phyloP scores from a whole-genome alignment of 92 coral and sea anemone species.

The Pocillopora meandrina region DNA sequence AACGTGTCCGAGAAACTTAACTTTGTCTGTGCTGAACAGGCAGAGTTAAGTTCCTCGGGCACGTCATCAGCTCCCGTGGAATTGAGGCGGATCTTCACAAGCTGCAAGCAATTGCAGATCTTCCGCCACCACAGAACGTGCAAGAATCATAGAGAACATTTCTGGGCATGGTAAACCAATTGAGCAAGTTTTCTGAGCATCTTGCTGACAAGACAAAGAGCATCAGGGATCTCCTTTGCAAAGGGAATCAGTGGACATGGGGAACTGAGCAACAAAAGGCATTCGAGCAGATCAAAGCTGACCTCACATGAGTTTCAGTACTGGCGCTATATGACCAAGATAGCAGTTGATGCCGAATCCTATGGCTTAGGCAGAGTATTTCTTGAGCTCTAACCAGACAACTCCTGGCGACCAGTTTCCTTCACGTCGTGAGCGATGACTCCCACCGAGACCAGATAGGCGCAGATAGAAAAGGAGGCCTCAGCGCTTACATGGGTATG shows the following conservation, averaged over 20 bases:
- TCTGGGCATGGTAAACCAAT: constrained; percentile 44
- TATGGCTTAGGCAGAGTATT: not conserved
- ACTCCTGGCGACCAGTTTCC: constrained; percentile 45
- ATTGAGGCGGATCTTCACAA: constrained; percentile 37
- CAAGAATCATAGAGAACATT: constrained; percentile 36
- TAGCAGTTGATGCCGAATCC: too few species aligned
- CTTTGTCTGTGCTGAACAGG: not conserved
- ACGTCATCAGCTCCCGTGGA: constrained; percentile 23
- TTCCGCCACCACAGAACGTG: constrained; percentile 17
- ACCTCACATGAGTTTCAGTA: not conserved
- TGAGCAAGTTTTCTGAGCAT: constrained; percentile 22
- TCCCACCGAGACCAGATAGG: not conserved
- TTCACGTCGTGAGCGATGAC: constrained; percentile 31
- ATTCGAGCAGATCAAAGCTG: not conserved
- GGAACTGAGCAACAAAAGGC: constrained; percentile 2
- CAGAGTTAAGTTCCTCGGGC: constrained; percentile 31
- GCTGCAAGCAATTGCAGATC: constrained; percentile 40
- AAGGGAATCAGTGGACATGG: constrained; percentile 27
- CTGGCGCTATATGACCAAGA: not conserved
- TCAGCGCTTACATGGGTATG: constrained; percentile 34
- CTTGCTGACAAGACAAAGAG: constrained; percentile 42
- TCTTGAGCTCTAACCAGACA: not conserved
- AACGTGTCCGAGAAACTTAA: too few species aligned
- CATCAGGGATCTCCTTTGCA: constrained; percentile 24
- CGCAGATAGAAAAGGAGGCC: constrained; percentile 11